phyloP scores from a whole-genome alignment of 2,113 vertebrate genomes.

The Neogobius melanostomus region DNA sequence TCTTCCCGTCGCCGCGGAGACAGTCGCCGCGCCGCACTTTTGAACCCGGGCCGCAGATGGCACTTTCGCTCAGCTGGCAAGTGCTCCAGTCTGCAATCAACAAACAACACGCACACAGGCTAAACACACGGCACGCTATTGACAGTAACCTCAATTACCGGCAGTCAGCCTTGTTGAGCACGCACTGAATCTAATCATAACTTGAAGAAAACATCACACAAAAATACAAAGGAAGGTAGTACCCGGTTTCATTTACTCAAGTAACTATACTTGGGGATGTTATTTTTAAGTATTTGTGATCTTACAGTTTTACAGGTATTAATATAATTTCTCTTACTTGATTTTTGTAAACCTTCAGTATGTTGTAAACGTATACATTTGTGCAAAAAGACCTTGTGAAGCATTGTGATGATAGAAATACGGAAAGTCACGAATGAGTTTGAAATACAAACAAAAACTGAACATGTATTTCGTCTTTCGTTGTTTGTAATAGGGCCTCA shows the following conservation, averaged over 20 bases:
- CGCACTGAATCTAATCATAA: not conserved
- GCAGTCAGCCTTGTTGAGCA: not conserved
- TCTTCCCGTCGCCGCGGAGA: conserved; percentile 84
- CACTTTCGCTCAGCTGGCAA: conserved; percentile 87
- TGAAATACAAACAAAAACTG: not conserved
- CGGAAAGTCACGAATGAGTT: no score
- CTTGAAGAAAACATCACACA: not conserved
- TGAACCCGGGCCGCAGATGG: conserved; percentile 84
- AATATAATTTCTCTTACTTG: no score
- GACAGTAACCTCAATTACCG: not conserved
- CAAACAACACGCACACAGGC: conserved; percentile 16
- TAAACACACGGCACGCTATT: conserved; percentile 29
- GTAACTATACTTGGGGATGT: no score
- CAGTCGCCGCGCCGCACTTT: conserved; percentile 86
- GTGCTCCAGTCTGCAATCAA: conserved; percentile 87
- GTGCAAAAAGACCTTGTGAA: no score
- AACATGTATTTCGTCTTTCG: not conserved
- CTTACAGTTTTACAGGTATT: no score
- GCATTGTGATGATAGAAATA: no score
- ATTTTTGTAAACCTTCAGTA: no score
- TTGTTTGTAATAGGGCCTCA: no score
- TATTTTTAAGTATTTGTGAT: no score
- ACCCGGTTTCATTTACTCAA: no score
- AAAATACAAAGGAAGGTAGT: not conserved
- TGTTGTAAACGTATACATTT: no score